These are phyloP conservation scores for Amphilophus citrinellus DNA, from an alignment of 2,113 vertebrate genomes.

Conservation along the genomic window DNA sequence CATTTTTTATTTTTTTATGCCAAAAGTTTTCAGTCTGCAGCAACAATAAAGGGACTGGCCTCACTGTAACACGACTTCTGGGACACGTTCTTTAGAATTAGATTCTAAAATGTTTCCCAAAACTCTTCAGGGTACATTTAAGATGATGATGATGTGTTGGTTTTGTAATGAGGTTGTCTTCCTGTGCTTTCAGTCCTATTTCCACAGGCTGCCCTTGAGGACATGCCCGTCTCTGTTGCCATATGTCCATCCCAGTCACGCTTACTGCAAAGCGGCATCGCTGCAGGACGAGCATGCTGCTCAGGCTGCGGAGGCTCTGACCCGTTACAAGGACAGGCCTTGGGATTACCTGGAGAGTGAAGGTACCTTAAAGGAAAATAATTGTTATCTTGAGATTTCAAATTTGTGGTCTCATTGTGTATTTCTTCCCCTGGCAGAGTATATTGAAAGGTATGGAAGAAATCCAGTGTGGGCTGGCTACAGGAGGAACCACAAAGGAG, in stretches of 20 bases:
- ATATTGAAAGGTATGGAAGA: conserved; percentile 84
- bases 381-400: not conserved
- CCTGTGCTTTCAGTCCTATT: not conserved
- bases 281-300: conserved; percentile 1
- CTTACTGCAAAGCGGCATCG: conserved; percentile 35
- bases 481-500: conserved; percentile 90
- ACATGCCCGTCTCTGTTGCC: not conserved
- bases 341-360: conserved; percentile 91
- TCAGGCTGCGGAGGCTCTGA: not conserved
- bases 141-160: not conserved
- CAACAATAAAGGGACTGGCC: no score
- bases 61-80: no score
- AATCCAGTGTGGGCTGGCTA: conserved; percentile 85
- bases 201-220: conserved; percentile 38
- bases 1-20: no score
- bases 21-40: no score
- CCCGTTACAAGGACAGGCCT: conserved; percentile 83
- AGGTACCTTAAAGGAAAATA: conserved; percentile 72
- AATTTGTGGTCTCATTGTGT: not conserved
- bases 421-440: conserved; percentile 76
- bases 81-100: not conserved
- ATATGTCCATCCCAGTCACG: not conserved
- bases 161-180: not conserved
- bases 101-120: not conserved
- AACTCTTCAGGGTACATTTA: not conserved